These are phyloP conservation scores for Drosophila paramelanica DNA, from an alignment of 2,888 invertebrate genomes.

Conservation along the genomic window DNA sequence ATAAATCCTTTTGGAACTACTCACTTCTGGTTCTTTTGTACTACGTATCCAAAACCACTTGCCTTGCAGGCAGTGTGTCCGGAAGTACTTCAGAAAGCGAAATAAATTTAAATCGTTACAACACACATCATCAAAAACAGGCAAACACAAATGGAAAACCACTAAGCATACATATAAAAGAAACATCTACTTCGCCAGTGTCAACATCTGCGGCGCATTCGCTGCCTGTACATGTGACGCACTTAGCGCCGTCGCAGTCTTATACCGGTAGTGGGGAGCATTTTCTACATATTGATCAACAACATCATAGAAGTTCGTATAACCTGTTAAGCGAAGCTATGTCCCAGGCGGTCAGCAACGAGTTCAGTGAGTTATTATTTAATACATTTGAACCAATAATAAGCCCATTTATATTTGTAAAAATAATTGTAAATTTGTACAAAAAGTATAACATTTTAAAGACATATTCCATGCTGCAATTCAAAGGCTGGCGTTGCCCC, in stretches of 20 bases:
- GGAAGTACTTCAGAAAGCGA: slow-evolving; percentile 11
- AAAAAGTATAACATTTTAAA: too few species aligned
- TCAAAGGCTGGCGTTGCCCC: too few species aligned
- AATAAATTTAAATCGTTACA: slow-evolving; percentile 23
- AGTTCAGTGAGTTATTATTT: slow-evolving; percentile 86
- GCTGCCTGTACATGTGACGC: slow-evolving; percentile 7
- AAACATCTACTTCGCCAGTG: slow-evolving; percentile 10
- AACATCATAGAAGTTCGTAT: slow-evolving; percentile 84
- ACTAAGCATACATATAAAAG: slow-evolving; percentile 13
- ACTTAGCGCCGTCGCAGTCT: slow-evolving; percentile 1
- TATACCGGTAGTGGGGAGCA: slow-evolving; percentile 27
- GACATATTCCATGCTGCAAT: too few species aligned
- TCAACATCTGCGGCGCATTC: slow-evolving; percentile 9
- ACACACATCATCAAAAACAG: slow-evolving; percentile 18
- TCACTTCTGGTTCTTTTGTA: slow-evolving; percentile 38
- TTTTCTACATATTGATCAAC: slow-evolving; percentile 34
- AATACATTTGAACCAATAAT: not conserved
- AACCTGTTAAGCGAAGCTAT: slow-evolving; percentile 87
- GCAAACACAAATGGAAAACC: slow-evolving; percentile 23
- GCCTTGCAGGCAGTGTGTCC: slow-evolving; percentile 14
- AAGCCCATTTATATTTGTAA: not conserved
- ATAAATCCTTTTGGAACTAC: slow-evolving; percentile 41
- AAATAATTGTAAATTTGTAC: too few species aligned
- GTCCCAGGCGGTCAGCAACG: slow-evolving; percentile 87
- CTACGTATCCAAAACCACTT: slow-evolving; percentile 14